Evolutionary conservation across 35 echinoderm and acorn worm species (phyloP).

Genomic region (Heliocidaris erythrogramma): DNA sequence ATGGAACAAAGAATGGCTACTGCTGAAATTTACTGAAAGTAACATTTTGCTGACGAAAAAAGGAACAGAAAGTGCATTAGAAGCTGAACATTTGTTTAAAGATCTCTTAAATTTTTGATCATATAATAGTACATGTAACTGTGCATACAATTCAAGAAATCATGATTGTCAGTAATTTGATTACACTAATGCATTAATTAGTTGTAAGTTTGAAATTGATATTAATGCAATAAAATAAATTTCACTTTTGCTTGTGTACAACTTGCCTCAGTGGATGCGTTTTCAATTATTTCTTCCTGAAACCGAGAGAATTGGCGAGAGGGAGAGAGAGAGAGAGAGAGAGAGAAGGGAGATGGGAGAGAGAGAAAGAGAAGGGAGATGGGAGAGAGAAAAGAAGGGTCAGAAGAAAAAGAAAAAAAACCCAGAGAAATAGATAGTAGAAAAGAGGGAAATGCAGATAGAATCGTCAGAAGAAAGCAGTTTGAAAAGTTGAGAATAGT

Average conservation of each 20-base stretch:
- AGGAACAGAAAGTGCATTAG: too few relatives aligned
- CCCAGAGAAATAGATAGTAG: too few relatives aligned
- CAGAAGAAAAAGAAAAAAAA: too few relatives aligned
- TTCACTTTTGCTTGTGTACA: conserved; percentile 3
- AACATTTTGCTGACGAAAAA: neutral
- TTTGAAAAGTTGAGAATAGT: too few relatives aligned
- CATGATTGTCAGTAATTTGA: neutral
- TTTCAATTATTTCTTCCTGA: neutral
- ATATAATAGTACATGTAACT: neutral
- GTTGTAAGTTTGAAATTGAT: neutral
- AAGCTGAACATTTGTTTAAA: neutral
- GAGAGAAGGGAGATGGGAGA: too few relatives aligned
- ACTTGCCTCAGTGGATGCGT: neutral
- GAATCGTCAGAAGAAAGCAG: too few relatives aligned
- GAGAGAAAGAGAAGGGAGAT: too few relatives aligned
- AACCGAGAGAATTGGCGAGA: too few relatives aligned
- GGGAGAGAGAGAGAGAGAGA: too few relatives aligned
- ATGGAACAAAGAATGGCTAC: too few relatives aligned
- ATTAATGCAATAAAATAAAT: neutral
- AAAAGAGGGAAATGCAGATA: too few relatives aligned
- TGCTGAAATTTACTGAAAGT: neutral
- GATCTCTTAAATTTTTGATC: neutral
- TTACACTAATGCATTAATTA: neutral
- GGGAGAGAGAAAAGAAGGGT: too few relatives aligned
- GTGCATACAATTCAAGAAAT: neutral